These are phyloP conservation scores for Epinephelus moara DNA, from an alignment of 2,113 vertebrate species.

Conservation along the genomic window DNA sequence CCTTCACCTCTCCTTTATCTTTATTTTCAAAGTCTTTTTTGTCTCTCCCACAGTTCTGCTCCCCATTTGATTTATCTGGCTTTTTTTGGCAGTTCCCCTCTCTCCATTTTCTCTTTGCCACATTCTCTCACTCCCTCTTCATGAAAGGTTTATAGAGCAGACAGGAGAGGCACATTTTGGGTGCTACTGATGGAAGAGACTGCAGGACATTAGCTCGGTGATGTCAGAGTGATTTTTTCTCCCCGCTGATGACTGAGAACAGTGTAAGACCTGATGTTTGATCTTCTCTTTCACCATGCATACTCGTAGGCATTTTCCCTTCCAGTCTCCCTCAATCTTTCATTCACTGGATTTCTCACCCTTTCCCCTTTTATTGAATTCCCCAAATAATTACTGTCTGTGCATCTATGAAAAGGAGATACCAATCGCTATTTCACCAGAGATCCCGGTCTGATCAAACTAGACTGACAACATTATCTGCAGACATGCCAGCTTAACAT, in stretches of 20 bases:
- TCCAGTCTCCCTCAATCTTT: not conserved
- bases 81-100: conserved; percentile 47
- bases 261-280: conserved; percentile 44
- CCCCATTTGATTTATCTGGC: conserved; percentile 44
- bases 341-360: not conserved
- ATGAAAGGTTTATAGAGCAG: conserved; percentile 69
- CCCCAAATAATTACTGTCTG: conserved; percentile 3
- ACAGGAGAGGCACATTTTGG: conserved; percentile 50
- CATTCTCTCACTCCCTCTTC: conserved; percentile 49
- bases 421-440: not conserved
- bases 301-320: conserved; percentile 36
- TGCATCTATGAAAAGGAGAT: conserved; percentile 9
- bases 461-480: conserved; percentile 21
- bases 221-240: conserved; percentile 61
- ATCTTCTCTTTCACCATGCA: conserved; percentile 40
- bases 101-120: conserved; percentile 43
- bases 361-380: conserved; percentile 1
- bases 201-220: conserved; percentile 66
- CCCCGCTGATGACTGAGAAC: conserved; percentile 55
- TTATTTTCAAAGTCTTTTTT: conserved; percentile 56
- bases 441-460: conserved; percentile 13
- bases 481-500: not conserved
- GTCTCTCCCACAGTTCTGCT: conserved; percentile 27
- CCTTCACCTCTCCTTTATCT: conserved; percentile 53
- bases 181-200: conserved; percentile 57